phyloP scores from a whole-genome alignment of 2,888 invertebrate genomes.

The Campaea margaritaria region DNA sequence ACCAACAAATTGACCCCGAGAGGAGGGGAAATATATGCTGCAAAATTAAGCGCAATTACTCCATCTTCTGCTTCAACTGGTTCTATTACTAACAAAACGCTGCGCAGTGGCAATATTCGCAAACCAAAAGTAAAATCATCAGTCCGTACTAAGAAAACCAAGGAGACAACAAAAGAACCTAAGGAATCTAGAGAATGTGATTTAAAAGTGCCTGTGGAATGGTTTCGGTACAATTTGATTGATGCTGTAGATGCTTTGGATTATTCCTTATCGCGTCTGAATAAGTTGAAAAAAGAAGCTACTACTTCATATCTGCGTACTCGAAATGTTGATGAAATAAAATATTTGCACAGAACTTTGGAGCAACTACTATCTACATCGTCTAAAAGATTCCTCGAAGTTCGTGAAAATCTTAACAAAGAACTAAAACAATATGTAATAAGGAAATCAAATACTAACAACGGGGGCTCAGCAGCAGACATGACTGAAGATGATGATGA shows the following conservation, averaged over 20 bases:
- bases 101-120: constrained; percentile 13
- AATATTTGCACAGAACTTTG: constrained; percentile 80
- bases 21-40: constrained; percentile 68
- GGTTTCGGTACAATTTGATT: constrained; percentile 85
- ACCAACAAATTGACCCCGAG: constrained; percentile 53
- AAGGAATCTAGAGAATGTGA: constrained; percentile 59
- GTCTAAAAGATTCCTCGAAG: constrained; percentile 81
- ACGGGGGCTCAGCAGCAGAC: constrained; percentile 3
- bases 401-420: constrained; percentile 82
- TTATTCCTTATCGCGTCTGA: constrained; percentile 81
- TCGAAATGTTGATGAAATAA: constrained; percentile 78
- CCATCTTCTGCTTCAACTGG: constrained; percentile 31
- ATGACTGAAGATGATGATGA: constrained; percentile 67
- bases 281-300: constrained; percentile 80
- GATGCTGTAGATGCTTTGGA: constrained; percentile 85
- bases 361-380: constrained; percentile 84
- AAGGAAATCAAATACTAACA: constrained; percentile 55
- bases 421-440: constrained; percentile 82
- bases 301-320: constrained; percentile 76
- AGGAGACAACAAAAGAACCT: neutral
- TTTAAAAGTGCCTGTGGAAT: constrained; percentile 79
- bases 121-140: constrained; percentile 30
- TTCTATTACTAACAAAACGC: constrained; percentile 9
- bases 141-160: constrained; percentile 37
- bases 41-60: constrained; percentile 68